phyloP scores from a whole-genome alignment of 2,797 vertebrate genomes.

The Lycodopsis pacificus region DNA sequence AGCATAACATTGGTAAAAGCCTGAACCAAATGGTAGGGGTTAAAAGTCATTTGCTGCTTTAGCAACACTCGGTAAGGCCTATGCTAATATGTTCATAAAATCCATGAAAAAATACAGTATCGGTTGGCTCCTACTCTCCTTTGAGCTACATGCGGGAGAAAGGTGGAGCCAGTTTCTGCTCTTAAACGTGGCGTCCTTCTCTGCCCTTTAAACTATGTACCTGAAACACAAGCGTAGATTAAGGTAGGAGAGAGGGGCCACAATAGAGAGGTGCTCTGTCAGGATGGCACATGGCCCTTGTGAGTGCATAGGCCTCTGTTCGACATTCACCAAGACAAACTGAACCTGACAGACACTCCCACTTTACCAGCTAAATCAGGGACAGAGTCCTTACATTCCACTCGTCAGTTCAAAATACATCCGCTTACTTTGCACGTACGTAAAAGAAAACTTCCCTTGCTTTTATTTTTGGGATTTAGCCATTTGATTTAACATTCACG shows the following conservation, averaged over 20 bases:
- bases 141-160: constrained; percentile 70
- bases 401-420: constrained; percentile 80
- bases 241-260: constrained; percentile 60
- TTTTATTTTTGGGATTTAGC: constrained; percentile 78
- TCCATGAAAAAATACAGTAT: constrained; percentile 79
- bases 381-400: constrained; percentile 83
- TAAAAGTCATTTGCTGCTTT: constrained; percentile 65
- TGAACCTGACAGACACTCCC: constrained; percentile 53
- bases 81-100: constrained; percentile 69
- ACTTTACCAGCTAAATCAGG: constrained; percentile 50
- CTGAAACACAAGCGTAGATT: constrained; percentile 53
- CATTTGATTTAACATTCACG: constrained; percentile 73
- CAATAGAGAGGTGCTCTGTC: constrained; percentile 63
- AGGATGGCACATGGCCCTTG: constrained; percentile 59
- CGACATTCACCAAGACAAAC: constrained; percentile 73
- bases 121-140: constrained; percentile 59
- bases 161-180: constrained; percentile 27
- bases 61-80: constrained; percentile 72
- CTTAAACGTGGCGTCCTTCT: constrained; percentile 39
- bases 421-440: constrained; percentile 62
- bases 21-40: constrained; percentile 58
- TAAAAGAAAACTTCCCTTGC: constrained; percentile 66
- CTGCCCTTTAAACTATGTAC: constrained; percentile 47
- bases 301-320: constrained; percentile 76
- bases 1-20: constrained; percentile 62